Percentiles rank a stretch among this genome's conserved stretches.
Conservation (phyloP, 64 coral and sea anemone species). For the Pachyseris speciosa region DNA sequence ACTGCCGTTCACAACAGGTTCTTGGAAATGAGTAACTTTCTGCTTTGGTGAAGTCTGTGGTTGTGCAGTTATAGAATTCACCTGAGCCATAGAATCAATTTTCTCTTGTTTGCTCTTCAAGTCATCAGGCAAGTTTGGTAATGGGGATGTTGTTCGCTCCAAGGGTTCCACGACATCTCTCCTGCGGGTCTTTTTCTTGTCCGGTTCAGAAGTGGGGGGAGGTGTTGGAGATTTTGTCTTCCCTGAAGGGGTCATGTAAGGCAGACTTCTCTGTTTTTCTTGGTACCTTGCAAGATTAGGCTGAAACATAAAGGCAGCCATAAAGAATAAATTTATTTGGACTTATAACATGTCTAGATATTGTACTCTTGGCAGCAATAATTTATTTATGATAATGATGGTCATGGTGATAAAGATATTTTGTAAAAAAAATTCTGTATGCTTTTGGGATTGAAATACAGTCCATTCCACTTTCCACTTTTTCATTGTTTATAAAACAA, state of each 20-base stretch:
- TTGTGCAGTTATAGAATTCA: neutral
- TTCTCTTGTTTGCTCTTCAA: constrained; percentile 76
- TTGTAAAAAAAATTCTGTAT: too few relatives aligned
- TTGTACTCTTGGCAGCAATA: too few relatives aligned
- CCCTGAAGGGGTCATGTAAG: constrained; percentile 43
- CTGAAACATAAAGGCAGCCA: neutral
- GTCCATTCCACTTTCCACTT: too few relatives aligned
- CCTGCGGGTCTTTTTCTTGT: constrained; percentile 72
- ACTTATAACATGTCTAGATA: too few relatives aligned
- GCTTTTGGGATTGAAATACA: too few relatives aligned
- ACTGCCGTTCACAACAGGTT: neutral
- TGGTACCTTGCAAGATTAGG: constrained; percentile 90
- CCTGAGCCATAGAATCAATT: constrained; percentile 80
- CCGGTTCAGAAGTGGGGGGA: constrained; percentile 59
- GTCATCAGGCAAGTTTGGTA: constrained; percentile 88
- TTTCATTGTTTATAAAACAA: too few relatives aligned
- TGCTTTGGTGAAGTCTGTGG: constrained; percentile 57
- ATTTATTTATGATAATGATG: neutral
- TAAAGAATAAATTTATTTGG: too few relatives aligned
- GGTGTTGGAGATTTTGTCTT: constrained; percentile 92
- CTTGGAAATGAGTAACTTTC: constrained; percentile 1
- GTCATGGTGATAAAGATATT: neutral
- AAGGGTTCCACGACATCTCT: constrained; percentile 87
- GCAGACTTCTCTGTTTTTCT: constrained; percentile 81
- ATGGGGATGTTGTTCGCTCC: constrained; percentile 74